These are phyloP conservation scores for Silurus asotus DNA, from an alignment of 2,113 vertebrate species.

Conservation along the genomic window DNA sequence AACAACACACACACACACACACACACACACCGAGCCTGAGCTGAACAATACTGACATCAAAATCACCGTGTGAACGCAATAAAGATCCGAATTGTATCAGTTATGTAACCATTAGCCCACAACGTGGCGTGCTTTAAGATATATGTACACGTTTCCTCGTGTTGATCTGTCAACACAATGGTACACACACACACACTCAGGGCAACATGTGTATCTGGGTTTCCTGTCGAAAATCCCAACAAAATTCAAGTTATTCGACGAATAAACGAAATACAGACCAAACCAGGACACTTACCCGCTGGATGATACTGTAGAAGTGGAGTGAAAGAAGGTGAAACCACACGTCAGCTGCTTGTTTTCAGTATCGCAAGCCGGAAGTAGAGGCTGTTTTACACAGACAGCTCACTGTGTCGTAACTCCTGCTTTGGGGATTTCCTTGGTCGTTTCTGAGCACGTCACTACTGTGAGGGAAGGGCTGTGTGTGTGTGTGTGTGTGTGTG, in stretches of 20 bases:
- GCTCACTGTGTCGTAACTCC: constrained; percentile 47
- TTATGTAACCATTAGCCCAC: neutral
- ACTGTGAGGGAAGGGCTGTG: constrained; percentile 39
- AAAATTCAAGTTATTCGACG: neutral
- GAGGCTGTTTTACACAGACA: constrained; percentile 58
- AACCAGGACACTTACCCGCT: neutral
- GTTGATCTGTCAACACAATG: constrained; percentile 24
- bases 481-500: neutral
- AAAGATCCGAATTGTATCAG: too few relatives aligned
- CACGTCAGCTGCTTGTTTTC: constrained; percentile 2
- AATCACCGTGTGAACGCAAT: too few relatives aligned
- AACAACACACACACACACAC: neutral
- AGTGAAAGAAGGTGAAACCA: neutral
- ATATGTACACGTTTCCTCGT: neutral
- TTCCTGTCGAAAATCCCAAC: neutral
- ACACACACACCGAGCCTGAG: neutral
- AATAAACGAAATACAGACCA: neutral
- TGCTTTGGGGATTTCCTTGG: constrained; percentile 68
- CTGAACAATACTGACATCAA: neutral
- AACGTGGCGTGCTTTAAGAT: too few relatives aligned
- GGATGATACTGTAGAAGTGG: neutral
- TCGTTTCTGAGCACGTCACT: constrained; percentile 63
- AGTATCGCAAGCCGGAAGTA: constrained; percentile 31
- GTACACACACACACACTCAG: neutral
- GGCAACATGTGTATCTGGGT: neutral